phyloP scores from a whole-genome alignment of 2,797 vertebrate genomes.

The Catostomus latipinnis region DNA sequence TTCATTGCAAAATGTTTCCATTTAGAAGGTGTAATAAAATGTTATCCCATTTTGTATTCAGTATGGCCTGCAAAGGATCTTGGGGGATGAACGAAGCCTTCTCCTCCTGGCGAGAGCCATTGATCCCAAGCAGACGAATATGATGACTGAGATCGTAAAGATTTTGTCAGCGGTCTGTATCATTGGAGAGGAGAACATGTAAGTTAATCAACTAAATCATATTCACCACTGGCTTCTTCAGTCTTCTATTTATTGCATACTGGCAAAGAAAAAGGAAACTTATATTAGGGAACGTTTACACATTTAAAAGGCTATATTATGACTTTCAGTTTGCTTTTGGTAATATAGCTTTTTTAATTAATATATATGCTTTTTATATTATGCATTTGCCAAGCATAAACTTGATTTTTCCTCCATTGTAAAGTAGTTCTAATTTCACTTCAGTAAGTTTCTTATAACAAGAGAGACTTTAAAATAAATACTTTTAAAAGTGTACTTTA shows the following conservation, averaged over 20 bases:
- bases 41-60: conserved; percentile 60
- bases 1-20: background rate
- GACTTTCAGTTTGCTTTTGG: background rate
- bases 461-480: conserved; percentile 19
- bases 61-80: conserved; percentile 94
- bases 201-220: conserved; percentile 66
- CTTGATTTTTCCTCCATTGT: background rate
- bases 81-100: conserved; percentile 92
- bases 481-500: conserved; percentile 12
- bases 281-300: background rate
- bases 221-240: background rate
- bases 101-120: conserved; percentile 89
- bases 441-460: conserved; percentile 12
- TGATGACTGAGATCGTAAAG: conserved; percentile 99
- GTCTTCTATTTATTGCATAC: background rate
- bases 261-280: background rate
- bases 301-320: background rate
- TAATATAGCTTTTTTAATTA: background rate
- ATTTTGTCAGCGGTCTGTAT: conserved; percentile 97
- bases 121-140: conserved; percentile 93
- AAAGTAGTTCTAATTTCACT: too few relatives aligned
- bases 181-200: conserved; percentile 95
- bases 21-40: conserved; percentile 11
- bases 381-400: background rate
- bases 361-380: background rate